A percentile compares a stretch with the other conserved stretches of the same genome.
phyloP scores from a whole-genome alignment of 1,140 invertebrate genomes.

The Samia ricini region DNA sequence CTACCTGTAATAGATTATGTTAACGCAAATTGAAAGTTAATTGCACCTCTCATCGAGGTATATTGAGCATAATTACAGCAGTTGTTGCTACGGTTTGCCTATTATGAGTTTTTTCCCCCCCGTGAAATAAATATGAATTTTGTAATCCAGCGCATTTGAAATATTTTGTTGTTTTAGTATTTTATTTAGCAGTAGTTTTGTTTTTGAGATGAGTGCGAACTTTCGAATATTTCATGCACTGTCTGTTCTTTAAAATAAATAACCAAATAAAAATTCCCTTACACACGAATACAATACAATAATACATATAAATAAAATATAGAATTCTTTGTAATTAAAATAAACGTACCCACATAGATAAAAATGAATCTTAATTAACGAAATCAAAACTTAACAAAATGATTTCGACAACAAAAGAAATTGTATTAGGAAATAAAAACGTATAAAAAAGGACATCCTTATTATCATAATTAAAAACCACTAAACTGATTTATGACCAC shows the following conservation, averaged over 20 bases:
- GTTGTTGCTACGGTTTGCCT: slow-evolving; percentile 30
- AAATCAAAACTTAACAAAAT: slow-evolving; percentile 47
- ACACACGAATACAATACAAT: no score
- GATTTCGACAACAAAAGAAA: slow-evolving; percentile 35
- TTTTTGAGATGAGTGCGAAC: no score
- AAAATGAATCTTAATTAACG: slow-evolving; percentile 31
- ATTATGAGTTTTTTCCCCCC: slow-evolving; percentile 6
- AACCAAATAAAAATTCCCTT: no score
- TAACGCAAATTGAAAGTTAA: slow-evolving; percentile 55
- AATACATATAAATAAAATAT: neutral
- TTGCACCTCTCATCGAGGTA: slow-evolving; percentile 31
- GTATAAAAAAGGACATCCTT: slow-evolving; percentile 69
- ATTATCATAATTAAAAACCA: slow-evolving; percentile 72
- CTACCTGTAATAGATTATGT: slow-evolving; percentile 43
- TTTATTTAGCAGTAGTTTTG: no score
- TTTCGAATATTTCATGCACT: no score
- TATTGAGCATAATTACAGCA: slow-evolving; percentile 23
- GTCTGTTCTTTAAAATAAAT: no score
- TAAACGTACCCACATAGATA: neutral
- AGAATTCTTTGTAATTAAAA: neutral
- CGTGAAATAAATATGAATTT: no score
- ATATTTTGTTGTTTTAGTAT: no score
- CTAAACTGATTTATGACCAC: slow-evolving; percentile 66
- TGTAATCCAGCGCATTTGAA: no score
- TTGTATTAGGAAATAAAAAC: slow-evolving; percentile 21